phyloP scores from a whole-genome alignment of 2,113 vertebrate genomes.

The Pelvicachromis taeniatus region DNA sequence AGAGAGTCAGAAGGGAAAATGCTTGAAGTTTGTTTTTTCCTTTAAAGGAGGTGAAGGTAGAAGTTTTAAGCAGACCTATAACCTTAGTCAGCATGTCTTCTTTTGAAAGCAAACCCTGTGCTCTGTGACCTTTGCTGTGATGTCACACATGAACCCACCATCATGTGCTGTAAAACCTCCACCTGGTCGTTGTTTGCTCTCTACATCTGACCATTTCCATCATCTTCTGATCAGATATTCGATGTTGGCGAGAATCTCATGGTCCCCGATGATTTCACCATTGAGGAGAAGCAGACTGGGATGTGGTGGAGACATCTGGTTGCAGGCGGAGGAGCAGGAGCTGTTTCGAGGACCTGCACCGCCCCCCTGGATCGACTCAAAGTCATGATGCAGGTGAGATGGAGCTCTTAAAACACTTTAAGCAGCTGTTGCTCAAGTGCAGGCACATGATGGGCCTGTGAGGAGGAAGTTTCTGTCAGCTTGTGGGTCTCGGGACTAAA shows the following conservation, averaged over 20 bases:
- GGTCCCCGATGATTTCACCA: constrained; percentile 93
- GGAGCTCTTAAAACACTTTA: background rate
- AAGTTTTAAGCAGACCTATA: background rate
- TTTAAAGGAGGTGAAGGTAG: background rate
- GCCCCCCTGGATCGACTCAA: constrained; percentile 94
- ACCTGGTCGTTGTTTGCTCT: rapidly evolving
- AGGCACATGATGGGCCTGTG: background rate
- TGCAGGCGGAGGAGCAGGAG: constrained; percentile 91
- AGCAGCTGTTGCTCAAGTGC: background rate
- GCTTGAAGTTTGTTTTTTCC: rapidly evolving
- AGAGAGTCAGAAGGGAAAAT: background rate
- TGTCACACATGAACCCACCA: background rate
- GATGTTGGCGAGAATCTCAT: constrained; percentile 95
- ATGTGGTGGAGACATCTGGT: constrained; percentile 98
- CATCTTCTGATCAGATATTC: constrained; percentile 80
- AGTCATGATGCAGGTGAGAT: constrained; percentile 93
- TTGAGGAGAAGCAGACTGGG: constrained; percentile 89
- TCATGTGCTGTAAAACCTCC: background rate
- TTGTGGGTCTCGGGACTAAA: background rate
- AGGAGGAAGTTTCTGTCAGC: background rate
- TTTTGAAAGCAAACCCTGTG: background rate
- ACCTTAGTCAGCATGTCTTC: background rate
- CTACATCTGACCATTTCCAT: background rate
- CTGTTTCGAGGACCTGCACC: constrained; percentile 90
- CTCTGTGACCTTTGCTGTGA: background rate